Percentiles rank a stretch among this genome's conserved stretches.
Conservation (phyloP, 2,888 invertebrate species). For the Troides helena region DNA sequence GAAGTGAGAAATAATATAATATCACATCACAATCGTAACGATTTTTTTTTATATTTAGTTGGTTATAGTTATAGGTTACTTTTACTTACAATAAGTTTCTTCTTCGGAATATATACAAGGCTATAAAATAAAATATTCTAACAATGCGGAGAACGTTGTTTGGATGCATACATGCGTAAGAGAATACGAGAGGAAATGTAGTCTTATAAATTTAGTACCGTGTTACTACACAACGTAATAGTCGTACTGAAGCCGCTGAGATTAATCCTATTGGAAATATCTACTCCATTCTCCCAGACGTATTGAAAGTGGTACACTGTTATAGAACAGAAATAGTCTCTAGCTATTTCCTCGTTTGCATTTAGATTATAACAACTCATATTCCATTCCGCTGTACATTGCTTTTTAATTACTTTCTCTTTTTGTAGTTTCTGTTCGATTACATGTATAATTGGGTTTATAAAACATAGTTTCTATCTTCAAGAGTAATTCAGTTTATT, state of each 20-base stretch:
- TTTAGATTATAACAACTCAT: constrained; percentile 1
- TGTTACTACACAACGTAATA: constrained; percentile 8
- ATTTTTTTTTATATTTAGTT: no score
- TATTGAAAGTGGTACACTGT: constrained; percentile 6
- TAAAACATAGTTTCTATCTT: no score
- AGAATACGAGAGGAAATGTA: constrained; percentile 2
- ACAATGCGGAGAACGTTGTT: background rate
- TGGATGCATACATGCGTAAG: constrained; percentile 9
- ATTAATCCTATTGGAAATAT: constrained; percentile 21
- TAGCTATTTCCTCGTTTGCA: constrained; percentile 3
- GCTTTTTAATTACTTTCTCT: background rate
- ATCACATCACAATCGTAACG: no score
- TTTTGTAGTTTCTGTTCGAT: background rate
- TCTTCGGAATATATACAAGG: background rate
- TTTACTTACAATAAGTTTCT: background rate
- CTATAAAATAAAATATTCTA: background rate
- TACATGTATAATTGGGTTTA: no score
- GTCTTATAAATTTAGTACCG: constrained; percentile 22
- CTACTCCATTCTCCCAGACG: constrained; percentile 4
- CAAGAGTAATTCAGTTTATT: no score
- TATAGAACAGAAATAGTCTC: constrained; percentile 5
- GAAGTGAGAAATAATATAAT: no score
- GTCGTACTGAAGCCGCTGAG: constrained; percentile 15
- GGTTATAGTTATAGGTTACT: no score
- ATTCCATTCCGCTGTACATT: background rate